Base-by-base conservation (phyloP, 2,888 invertebrate species). In the Prenolepis imparis region DNA sequence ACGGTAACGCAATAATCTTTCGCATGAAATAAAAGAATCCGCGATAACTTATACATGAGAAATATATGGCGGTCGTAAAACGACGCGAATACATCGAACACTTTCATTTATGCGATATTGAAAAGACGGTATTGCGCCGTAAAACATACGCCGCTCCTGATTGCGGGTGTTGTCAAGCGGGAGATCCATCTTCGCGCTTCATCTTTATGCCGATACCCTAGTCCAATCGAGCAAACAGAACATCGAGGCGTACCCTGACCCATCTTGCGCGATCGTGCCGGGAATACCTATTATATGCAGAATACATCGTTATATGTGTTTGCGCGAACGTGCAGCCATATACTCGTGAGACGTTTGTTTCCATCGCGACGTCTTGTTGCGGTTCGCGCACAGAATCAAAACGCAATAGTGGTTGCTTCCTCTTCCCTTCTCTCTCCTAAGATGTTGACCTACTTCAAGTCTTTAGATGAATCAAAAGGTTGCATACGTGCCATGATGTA, bases 361-460 rank as follows among this genome's bases (percentile, higher is more conserved):
- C 68, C 28, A 12, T n/a, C 1, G 41, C 28, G 0, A 18, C 28
- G 18, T 48, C 67, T 67, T 41, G 15, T 67, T 24, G 24, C 28
- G 28, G 12, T 64, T 21, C 66, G 41, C 41, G 15, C 9, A 67
- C 18, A 67, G 68, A 68, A 68, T 68, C n/a, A 52, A 52, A 68
- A 48, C 48, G 32, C 48, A 52, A 48, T 11, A 48, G n/a, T 12
- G 21, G 9, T 52, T n/a, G n/a, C n/a, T 68, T n/a, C n/a, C 44
- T 11, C 44, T 44, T 68, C 32, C 12, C 21, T 57, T 57, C 21
- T 57, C 21, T 57, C 57, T 21, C 32, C 48, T n/a, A 32, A 52
- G 68, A 68, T 32, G 32, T 5, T 48, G 68, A 68, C n/a, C 68
- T 48, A 68, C n/a, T 68, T 68, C 32, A 11, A 48, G n/a, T 32